Percentiles rank a stretch among this genome's conserved stretches.
Evolutionary conservation across 2,888 invertebrate genomes (phyloP).

Genomic region (Phengaris alcon): DNA sequence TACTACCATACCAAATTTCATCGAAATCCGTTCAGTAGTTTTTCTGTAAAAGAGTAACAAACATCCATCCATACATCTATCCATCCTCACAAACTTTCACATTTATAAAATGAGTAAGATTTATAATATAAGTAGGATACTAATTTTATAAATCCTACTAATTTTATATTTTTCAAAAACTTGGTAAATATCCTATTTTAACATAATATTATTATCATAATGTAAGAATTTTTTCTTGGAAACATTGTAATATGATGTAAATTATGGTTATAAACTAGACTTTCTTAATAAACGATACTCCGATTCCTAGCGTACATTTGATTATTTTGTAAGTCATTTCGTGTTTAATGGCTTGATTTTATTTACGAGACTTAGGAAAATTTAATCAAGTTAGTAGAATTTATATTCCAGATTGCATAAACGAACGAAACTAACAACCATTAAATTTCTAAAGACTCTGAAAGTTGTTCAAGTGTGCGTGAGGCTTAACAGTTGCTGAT

Average conservation of each 20-base stretch:
- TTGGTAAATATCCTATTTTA: no score
- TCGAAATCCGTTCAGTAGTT: no score
- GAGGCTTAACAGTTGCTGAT: not conserved
- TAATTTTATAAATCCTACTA: no score
- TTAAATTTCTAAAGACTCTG: not conserved
- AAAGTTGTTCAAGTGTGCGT: not conserved
- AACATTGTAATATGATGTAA: not conserved
- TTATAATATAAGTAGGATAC: no score
- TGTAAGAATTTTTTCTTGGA: no score
- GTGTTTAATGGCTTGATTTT: not conserved
- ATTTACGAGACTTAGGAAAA: not conserved
- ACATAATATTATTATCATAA: not conserved
- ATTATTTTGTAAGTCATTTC: slow-evolving; percentile 9
- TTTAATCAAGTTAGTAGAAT: not conserved
- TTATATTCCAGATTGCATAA: not conserved
- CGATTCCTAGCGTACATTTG: not conserved
- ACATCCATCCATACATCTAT: no score
- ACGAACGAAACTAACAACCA: no score
- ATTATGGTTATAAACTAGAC: not conserved
- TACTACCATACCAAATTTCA: no score
- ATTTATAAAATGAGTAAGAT: no score
- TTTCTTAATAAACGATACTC: not conserved
- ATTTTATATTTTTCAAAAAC: no score
- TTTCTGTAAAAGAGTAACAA: no score
- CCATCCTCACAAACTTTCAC: no score